These are phyloP conservation scores for Crocodylus rhombifer DNA, from an alignment of 2,797 vertebrate genomes.

Conservation along the genomic window DNA sequence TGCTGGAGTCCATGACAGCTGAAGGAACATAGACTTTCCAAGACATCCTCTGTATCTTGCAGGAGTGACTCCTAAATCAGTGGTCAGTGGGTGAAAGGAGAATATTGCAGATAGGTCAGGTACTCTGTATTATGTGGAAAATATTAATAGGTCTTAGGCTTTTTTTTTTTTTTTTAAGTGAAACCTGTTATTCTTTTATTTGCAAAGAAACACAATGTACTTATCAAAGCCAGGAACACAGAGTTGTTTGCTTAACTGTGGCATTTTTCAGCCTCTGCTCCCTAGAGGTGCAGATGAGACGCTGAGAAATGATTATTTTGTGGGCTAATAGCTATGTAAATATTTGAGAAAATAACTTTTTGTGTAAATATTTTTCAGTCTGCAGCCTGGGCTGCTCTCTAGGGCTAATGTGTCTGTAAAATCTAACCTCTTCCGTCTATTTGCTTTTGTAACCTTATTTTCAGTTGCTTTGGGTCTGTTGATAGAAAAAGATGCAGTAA, in stretches of 20 bases:
- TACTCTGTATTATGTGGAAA: background rate
- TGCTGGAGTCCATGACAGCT: background rate
- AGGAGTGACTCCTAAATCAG: background rate
- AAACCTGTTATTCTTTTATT: background rate
- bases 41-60: background rate
- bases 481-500: slow-evolving; percentile 32
- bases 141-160: background rate
- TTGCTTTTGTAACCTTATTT: slow-evolving; percentile 54
- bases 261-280: slow-evolving; percentile 64
- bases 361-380: slow-evolving; percentile 60
- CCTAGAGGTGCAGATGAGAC: slow-evolving; percentile 47
- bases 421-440: slow-evolving; percentile 32
- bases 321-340: slow-evolving; percentile 22
- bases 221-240: slow-evolving; percentile 34
- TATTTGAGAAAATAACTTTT: background rate
- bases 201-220: slow-evolving; percentile 27
- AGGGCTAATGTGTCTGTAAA: slow-evolving; percentile 53
- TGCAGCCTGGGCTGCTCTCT: slow-evolving; percentile 59
- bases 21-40: background rate
- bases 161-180: slow-evolving; percentile 2
- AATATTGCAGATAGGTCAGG: background rate
- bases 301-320: slow-evolving; percentile 67
- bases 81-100: background rate
- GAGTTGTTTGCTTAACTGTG: slow-evolving; percentile 54
- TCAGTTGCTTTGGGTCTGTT: slow-evolving; percentile 24